phyloP scores from a whole-genome alignment of 2,888 invertebrate species.

The Geophilus truncorum region DNA sequence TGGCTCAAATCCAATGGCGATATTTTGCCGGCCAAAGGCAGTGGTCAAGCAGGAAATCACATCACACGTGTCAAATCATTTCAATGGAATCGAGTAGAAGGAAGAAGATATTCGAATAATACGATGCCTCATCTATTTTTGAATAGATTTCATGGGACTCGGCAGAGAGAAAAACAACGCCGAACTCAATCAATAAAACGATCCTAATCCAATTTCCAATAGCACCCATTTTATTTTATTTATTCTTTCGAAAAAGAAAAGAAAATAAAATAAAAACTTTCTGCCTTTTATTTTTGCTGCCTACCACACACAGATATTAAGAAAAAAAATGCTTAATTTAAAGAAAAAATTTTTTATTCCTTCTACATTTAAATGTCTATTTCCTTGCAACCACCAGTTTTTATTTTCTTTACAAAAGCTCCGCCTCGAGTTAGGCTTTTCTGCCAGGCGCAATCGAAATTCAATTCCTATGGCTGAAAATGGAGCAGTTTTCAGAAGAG shows the following conservation, averaged over 20 bases:
- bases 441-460: conserved; percentile 8
- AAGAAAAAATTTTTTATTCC: not conserved
- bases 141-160: not conserved
- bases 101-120: not conserved
- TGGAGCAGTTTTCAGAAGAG: conserved; percentile 1
- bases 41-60: conserved; percentile 28
- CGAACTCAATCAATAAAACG: not conserved
- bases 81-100: conserved; percentile 25
- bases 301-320: not conserved
- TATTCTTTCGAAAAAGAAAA: not conserved
- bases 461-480: conserved; percentile 25
- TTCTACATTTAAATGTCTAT: not conserved
- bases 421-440: conserved; percentile 22
- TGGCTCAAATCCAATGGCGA: conserved; percentile 26
- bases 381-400: not conserved
- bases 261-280: not conserved
- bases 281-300: not conserved
- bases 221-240: not conserved
- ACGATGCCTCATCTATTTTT: conserved; percentile 6
- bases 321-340: not conserved
- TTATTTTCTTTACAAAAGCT: conserved; percentile 9
- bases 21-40: not conserved
- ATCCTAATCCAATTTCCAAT: not conserved
- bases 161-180: not conserved
- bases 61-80: conserved; percentile 28